Percentiles rank a stretch among this genome's conserved stretches.
Evolutionary conservation across 2,888 invertebrate genomes (phyloP).

Genomic region (Coenonympha arcania): DNA sequence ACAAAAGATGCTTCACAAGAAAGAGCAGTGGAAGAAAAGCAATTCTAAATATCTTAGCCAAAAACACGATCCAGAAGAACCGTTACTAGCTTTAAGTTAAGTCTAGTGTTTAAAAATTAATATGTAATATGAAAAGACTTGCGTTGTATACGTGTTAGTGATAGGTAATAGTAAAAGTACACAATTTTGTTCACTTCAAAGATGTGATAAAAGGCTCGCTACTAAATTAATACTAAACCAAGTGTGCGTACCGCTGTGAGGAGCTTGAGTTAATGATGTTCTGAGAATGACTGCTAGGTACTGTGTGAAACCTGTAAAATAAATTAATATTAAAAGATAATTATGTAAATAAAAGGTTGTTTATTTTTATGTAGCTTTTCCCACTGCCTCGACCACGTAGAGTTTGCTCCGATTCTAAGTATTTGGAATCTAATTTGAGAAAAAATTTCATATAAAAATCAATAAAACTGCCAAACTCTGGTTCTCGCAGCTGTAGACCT

Average conservation of each 20-base stretch:
- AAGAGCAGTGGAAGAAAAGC: conserved; percentile 64
- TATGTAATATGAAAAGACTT: conserved; percentile 48
- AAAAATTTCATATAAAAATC: too few relatives aligned
- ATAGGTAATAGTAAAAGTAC: conserved; percentile 28
- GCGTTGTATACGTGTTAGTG: conserved; percentile 48
- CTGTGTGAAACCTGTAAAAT: conserved; percentile 45
- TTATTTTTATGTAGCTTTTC: too few relatives aligned
- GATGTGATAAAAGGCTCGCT: conserved; percentile 50
- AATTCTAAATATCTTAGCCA: conserved; percentile 52
- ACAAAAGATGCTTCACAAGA: conserved; percentile 57
- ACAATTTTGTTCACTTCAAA: conserved; percentile 30
- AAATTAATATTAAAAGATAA: conserved; percentile 58
- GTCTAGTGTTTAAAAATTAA: conserved; percentile 43
- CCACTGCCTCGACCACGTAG: too few relatives aligned
- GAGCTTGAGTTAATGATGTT: conserved; percentile 25
- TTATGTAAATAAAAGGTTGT: too few relatives aligned
- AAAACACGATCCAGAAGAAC: conserved; percentile 75
- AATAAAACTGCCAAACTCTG: too few relatives aligned
- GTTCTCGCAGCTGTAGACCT: too few relatives aligned
- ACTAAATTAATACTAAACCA: conserved; percentile 44
- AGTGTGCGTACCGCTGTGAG: conserved; percentile 24
- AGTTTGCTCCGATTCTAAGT: too few relatives aligned
- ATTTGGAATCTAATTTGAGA: too few relatives aligned
- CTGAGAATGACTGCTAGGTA: conserved; percentile 42
- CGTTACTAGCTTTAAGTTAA: conserved; percentile 80